Percentiles rank a stretch among this genome's conserved stretches.
Conservation (phyloP, 1,140 invertebrate genomes). For the Battus philenor region DNA sequence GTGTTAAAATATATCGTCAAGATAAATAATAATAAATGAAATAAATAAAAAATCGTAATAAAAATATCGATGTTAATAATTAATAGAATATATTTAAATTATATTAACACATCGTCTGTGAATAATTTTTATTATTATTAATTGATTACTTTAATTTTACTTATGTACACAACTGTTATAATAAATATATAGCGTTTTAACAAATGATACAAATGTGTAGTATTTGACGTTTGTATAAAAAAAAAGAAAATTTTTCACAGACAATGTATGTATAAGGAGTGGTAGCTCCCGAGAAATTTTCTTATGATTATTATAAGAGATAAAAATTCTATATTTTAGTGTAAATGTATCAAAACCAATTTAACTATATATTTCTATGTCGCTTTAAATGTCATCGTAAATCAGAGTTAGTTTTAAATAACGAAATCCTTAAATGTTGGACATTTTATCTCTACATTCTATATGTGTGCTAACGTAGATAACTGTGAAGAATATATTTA, state of each 20-base stretch:
- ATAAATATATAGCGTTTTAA: no score
- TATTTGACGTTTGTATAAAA: no score
- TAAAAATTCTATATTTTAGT: conserved; percentile 64
- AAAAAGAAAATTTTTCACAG: conserved; percentile 47
- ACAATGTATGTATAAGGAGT: conserved; percentile 26
- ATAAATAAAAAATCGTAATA: conserved; percentile 5
- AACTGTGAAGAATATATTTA: conserved; percentile 7
- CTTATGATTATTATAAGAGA: conserved; percentile 73
- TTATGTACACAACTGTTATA: no score
- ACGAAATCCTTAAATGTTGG: conserved; percentile 6
- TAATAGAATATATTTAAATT: conserved; percentile 15
- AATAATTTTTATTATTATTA: conserved; percentile 12
- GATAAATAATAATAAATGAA: neutral
- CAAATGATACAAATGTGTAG: no score
- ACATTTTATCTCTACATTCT: conserved; percentile 14
- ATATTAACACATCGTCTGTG: conserved; percentile 4
- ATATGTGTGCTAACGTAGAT: conserved; percentile 8
- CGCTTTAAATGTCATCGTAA: conserved; percentile 63
- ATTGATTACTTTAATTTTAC: no score
- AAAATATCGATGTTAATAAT: conserved; percentile 14
- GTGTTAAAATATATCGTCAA: conserved; percentile 4
- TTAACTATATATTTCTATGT: conserved; percentile 62
- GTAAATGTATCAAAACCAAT: conserved; percentile 50
- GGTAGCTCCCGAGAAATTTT: conserved; percentile 48
- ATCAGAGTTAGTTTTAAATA: conserved; percentile 49